Percentiles rank a stretch among this genome's conserved stretches.
These are phyloP conservation scores for Sicus ferrugineus DNA, from an alignment of 2,888 invertebrate genomes.

Conservation along the genomic window DNA sequence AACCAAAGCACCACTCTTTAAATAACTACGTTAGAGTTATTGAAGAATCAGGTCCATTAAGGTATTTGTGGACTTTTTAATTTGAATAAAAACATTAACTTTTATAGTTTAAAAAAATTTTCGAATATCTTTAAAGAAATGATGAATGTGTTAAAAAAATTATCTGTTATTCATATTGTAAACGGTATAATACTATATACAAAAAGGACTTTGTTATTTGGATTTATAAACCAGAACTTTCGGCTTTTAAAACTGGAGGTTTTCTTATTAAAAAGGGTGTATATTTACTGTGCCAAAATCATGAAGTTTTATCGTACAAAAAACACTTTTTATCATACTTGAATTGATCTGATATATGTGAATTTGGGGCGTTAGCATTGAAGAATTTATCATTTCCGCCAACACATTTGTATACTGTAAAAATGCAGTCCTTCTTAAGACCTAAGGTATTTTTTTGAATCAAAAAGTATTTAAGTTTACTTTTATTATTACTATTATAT, in stretches of 20 bases:
- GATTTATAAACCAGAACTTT: neutral
- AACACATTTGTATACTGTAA: neutral
- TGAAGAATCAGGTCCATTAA: neutral
- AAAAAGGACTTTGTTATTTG: neutral
- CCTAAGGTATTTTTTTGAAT: neutral
- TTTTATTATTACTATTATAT: too few relatives aligned
- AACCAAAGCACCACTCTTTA: constrained; percentile 12
- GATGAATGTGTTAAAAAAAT: neutral
- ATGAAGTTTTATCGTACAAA: neutral
- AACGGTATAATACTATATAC: neutral
- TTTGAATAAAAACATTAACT: neutral
- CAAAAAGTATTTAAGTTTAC: neutral
- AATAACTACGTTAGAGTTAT: neutral
- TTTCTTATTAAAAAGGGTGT: neutral
- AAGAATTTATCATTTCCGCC: neutral
- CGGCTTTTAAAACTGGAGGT: neutral
- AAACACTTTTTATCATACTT: neutral
- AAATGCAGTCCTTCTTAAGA: neutral
- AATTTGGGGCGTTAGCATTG: neutral
- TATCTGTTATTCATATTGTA: neutral
- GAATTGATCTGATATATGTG: neutral
- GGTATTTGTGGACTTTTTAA: neutral
- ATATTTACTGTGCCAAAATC: neutral
- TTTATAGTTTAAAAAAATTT: neutral
- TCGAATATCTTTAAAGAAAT: neutral